Percentiles rank a stretch among this genome's conserved stretches.
phyloP scores from a whole-genome alignment of 2,797 vertebrate genomes.

The Microctenopoma stevenorrisi region DNA sequence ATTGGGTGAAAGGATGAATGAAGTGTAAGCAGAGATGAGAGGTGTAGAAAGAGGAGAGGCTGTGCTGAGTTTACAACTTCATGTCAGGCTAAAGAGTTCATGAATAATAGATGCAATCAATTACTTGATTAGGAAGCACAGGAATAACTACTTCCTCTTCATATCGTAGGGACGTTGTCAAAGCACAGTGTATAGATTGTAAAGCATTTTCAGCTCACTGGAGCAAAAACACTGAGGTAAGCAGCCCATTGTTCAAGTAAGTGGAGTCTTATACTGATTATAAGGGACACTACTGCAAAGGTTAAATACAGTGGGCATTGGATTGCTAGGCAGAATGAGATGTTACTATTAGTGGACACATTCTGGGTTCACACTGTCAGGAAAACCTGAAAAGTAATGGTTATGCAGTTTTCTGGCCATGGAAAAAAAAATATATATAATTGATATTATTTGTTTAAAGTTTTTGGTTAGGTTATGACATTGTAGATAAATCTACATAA shows the following conservation, averaged over 20 bases:
- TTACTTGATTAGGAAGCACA: slow-evolving; percentile 80
- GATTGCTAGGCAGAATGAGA: slow-evolving; percentile 6
- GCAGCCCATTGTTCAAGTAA: slow-evolving; percentile 51
- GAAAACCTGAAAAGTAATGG: no score
- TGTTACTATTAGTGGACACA: slow-evolving; percentile 1
- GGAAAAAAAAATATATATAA: no score
- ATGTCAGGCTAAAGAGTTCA: slow-evolving; percentile 77
- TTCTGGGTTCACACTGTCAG: no score
- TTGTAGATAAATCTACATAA: no score
- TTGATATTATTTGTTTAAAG: no score
- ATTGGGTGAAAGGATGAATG: slow-evolving; percentile 68
- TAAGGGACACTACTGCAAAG: slow-evolving; percentile 26
- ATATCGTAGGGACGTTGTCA: slow-evolving; percentile 70
- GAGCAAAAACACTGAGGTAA: slow-evolving; percentile 67
- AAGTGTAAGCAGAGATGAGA: slow-evolving; percentile 68
- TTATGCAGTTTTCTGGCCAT: no score
- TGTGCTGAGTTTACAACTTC: slow-evolving; percentile 79
- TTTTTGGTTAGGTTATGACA: no score
- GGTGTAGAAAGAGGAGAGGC: slow-evolving; percentile 67
- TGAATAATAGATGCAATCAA: slow-evolving; percentile 84
- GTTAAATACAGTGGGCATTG: slow-evolving; percentile 38
- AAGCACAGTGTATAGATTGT: slow-evolving; percentile 71
- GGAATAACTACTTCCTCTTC: slow-evolving; percentile 79
- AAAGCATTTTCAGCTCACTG: slow-evolving; percentile 73
- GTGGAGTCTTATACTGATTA: slow-evolving; percentile 34